A percentile compares a stretch with the other conserved stretches of the same genome.
phyloP scores from a whole-genome alignment of 2,888 invertebrate genomes.

The Leucophenga maculata region DNA sequence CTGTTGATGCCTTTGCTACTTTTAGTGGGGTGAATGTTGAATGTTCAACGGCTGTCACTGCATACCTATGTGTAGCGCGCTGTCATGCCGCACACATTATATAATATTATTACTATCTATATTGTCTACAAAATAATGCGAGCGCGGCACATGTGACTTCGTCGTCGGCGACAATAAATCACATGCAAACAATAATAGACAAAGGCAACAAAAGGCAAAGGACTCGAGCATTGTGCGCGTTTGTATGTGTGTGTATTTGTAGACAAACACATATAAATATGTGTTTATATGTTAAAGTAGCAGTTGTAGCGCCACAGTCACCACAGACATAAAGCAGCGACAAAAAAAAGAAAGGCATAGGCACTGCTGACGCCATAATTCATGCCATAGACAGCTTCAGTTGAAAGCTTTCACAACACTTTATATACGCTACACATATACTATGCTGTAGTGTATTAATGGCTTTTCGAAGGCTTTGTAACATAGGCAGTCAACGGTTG shows the following conservation, averaged over 20 bases:
- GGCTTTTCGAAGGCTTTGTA: not conserved
- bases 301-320: not conserved
- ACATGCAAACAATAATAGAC: constrained; percentile 58
- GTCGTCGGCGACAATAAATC: constrained; percentile 53
- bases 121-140: constrained; percentile 18
- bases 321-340: too few relatives aligned
- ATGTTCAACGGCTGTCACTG: too few relatives aligned
- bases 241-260: not conserved
- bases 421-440: not conserved
- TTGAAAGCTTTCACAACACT: not conserved
- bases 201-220: constrained; percentile 36
- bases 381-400: constrained; percentile 16
- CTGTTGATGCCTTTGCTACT: too few relatives aligned
- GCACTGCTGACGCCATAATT: constrained; percentile 12
- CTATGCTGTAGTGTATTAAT: too few relatives aligned
- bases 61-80: too few relatives aligned
- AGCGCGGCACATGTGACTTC: constrained; percentile 39
- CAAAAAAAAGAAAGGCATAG: too few relatives aligned
- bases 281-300: not conserved
- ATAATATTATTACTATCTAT: constrained; percentile 24
- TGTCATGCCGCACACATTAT: not conserved
- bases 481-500: not conserved
- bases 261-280: too few relatives aligned
- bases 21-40: too few relatives aligned
- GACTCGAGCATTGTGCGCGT: not conserved